Percentiles rank a stretch among this genome's conserved stretches.
Evolutionary conservation across 2,888 invertebrate species (phyloP).

Genomic region (Coleophora deauratella): DNA sequence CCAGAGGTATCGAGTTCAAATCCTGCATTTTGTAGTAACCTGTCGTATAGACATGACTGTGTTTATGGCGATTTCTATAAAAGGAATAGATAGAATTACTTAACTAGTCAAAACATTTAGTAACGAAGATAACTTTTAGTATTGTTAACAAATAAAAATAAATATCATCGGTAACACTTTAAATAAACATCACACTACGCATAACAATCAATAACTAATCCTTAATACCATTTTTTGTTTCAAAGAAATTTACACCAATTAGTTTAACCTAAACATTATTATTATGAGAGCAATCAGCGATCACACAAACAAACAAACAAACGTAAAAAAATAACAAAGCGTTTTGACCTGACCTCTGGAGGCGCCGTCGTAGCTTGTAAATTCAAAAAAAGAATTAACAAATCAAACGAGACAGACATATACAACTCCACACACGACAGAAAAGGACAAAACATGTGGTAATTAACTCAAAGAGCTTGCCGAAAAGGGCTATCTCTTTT

Average conservation of each 20-base stretch:
- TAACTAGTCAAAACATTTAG: too few relatives aligned
- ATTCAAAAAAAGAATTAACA: slow-evolving; percentile 7
- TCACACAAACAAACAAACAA: slow-evolving; percentile 49
- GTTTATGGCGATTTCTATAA: too few relatives aligned
- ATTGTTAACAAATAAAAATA: too few relatives aligned
- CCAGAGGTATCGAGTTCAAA: too few relatives aligned
- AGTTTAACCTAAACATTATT: slow-evolving; percentile 63
- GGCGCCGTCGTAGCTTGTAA: slow-evolving; percentile 38
- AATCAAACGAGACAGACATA: slow-evolving; percentile 22
- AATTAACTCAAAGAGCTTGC: slow-evolving; percentile 68
- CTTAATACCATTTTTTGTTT: slow-evolving; percentile 53
- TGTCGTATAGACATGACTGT: too few relatives aligned
- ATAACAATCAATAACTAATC: slow-evolving; percentile 38
- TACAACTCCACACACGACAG: slow-evolving; percentile 5
- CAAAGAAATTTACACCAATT: slow-evolving; percentile 71
- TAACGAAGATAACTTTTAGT: too few relatives aligned
- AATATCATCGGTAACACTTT: too few relatives aligned
- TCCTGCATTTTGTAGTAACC: too few relatives aligned
- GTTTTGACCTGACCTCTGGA: slow-evolving; percentile 64
- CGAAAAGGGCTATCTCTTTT: slow-evolving; percentile 55
- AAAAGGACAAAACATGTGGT: slow-evolving; percentile 26
- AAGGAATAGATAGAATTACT: too few relatives aligned
- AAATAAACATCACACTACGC: too few relatives aligned
- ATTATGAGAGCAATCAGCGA: slow-evolving; percentile 61
- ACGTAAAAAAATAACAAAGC: slow-evolving; percentile 47